phyloP scores from a whole-genome alignment of 2,113 vertebrate genomes.

The Thalassarche chlororhynchos region DNA sequence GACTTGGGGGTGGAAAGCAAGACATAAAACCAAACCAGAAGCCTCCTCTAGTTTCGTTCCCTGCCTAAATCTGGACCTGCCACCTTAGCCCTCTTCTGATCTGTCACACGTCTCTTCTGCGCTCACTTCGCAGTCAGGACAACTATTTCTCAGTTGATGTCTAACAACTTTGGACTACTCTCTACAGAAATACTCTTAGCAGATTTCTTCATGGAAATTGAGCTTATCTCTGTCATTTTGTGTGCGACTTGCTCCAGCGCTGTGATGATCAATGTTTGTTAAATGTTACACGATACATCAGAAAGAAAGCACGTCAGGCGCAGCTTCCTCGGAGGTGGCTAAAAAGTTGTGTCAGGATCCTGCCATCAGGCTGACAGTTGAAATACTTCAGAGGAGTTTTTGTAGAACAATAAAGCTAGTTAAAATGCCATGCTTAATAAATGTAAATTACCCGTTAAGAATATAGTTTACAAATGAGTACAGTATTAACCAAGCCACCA shows the following conservation, averaged over 20 bases:
- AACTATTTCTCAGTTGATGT: background rate
- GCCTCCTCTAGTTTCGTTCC: background rate
- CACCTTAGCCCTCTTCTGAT: background rate
- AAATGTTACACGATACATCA: background rate
- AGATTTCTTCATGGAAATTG: background rate
- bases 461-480: background rate
- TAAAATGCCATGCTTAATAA: slow-evolving; percentile 9
- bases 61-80: background rate
- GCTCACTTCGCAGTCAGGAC: background rate
- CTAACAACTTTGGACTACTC: background rate
- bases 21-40: background rate
- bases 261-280: background rate
- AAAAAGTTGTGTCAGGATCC: background rate
- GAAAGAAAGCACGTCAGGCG: background rate
- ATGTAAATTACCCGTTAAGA: slow-evolving; percentile 35
- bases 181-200: background rate
- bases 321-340: background rate
- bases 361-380: background rate
- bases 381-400: background rate
- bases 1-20: background rate
- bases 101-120: background rate
- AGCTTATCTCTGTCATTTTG: background rate
- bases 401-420: background rate
- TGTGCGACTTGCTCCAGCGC: background rate
- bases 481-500: slow-evolving; percentile 48